phyloP scores from a whole-genome alignment of 2,113 vertebrate genomes.

The Clarias batrachus region DNA sequence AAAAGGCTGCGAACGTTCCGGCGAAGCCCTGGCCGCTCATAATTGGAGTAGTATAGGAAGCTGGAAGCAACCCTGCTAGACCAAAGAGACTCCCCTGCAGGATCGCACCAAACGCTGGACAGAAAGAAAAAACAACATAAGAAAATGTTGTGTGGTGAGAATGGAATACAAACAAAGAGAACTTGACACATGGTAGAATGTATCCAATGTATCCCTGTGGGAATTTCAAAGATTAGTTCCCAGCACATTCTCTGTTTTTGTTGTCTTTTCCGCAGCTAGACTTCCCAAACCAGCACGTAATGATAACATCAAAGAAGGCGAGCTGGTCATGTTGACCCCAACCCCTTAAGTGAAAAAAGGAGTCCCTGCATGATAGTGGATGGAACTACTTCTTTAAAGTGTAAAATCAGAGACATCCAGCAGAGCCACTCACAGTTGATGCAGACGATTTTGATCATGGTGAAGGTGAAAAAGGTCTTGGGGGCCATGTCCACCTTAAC shows the following conservation, averaged over 20 bases:
- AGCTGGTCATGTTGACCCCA: constrained; percentile 19
- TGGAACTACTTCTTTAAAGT: neutral
- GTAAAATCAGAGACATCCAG: neutral
- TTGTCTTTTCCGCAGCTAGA: constrained; percentile 8
- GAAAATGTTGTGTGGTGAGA: neutral
- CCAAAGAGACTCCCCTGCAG: constrained; percentile 93
- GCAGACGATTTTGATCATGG: constrained; percentile 91
- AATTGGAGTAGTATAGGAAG: constrained; percentile 90
- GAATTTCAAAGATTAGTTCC: constrained; percentile 3
- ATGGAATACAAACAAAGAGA: constrained; percentile 6
- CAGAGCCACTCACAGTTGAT: constrained; percentile 87
- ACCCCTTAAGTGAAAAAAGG: constrained; percentile 33
- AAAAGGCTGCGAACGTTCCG: constrained; percentile 85
- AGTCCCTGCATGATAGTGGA: constrained; percentile 41
- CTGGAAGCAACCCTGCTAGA: constrained; percentile 86
- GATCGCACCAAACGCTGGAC: constrained; percentile 87
- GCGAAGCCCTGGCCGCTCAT: constrained; percentile 98
- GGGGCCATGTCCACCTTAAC: constrained; percentile 82
- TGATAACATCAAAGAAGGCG: constrained; percentile 56
- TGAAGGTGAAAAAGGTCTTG: constrained; percentile 83
- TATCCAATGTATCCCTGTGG: neutral
- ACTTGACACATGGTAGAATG: neutral
- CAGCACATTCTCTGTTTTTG: constrained; percentile 8
- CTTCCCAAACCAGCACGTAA: constrained; percentile 44
- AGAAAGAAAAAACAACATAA: neutral